Base-by-base conservation (phyloP, 1,140 invertebrate species). In the Drosophila varians region DNA sequence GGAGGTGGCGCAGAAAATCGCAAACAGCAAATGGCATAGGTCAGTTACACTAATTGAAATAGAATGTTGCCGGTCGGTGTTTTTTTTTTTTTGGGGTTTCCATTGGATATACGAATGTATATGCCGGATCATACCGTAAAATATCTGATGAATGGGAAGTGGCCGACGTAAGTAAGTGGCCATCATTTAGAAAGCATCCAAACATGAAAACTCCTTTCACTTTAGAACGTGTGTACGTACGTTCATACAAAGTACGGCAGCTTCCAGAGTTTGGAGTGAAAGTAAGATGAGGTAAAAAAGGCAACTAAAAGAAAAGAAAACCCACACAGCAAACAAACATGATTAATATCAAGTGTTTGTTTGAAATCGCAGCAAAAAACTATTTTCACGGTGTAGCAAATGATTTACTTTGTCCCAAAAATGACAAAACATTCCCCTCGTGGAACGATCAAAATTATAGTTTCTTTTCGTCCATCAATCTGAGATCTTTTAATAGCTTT, bases 31-130 rank as follows among this genome's bases (percentile, higher is more conserved):
- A 87, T 84, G 80, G 61, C 80, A 84, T 84, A 84, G 80, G 80
- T 84, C 80, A 84, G 80, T 84, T 80, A 84, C 76, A 74, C 80
- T 84, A 84, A 84, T 84, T 84, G 80, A 86, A 84, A 84, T 84
- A 84, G 80, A 84, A 84, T 84, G 80, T 77, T 80, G 61, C 34
- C 31, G 56, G 56, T 51, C 31, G 36, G 46, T 51, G 65, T 61
- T 36, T 19, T 14, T 58, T 36, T 18, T 40, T 31, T 26, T 8
- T 5, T 38, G 21, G 18, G 8, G 26, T 38, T 40, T 56, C 28
- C 9, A 58, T 52, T 71, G 76, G 80, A 66, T 53, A 51, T n/a
- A 23, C n/a, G 38, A 9, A 34, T n/a, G n/a, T n/a, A n/a, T n/a
- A n/a, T n/a, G n/a, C n/a, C n/a, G 45, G 49, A 40, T n/a, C 43